These are phyloP conservation scores for Metridium senile DNA, from an alignment of 92 coral and sea anemone species.

Conservation along the genomic window DNA sequence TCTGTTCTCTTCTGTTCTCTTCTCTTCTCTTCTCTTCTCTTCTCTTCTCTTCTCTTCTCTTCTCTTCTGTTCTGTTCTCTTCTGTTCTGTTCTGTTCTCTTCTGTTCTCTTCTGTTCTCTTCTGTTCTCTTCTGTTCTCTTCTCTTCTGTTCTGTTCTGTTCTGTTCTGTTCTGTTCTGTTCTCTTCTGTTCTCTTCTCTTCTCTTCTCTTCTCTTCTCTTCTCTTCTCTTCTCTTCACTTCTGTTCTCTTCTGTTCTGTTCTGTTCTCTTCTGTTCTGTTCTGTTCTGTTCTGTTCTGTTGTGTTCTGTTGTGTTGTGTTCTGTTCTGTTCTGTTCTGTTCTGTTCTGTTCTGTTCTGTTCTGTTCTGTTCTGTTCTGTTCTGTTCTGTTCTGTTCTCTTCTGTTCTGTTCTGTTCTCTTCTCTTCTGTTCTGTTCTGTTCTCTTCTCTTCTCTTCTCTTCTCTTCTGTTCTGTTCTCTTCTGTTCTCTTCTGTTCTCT, in stretches of 20 bases:
- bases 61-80: not conserved
- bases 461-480: not conserved
- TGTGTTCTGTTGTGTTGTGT: not conserved
- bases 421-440: not conserved
- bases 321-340: not conserved
- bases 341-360: conserved; percentile 1
- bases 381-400: not conserved
- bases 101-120: not conserved
- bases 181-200: conserved; percentile 1
- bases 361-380: not conserved
- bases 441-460: not conserved
- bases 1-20: conserved; percentile 10
- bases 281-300: not conserved
- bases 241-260: not conserved
- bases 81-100: not conserved
- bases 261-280: not conserved
- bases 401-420: not conserved
- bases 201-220: not conserved
- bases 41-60: not conserved
- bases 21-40: not conserved
- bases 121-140: not conserved
- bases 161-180: not conserved
- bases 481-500: not conserved
- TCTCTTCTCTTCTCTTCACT: not conserved
- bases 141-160: not conserved